Conservation (phyloP, 2,888 invertebrate species). For the Epistrophe grossulariae region DNA sequence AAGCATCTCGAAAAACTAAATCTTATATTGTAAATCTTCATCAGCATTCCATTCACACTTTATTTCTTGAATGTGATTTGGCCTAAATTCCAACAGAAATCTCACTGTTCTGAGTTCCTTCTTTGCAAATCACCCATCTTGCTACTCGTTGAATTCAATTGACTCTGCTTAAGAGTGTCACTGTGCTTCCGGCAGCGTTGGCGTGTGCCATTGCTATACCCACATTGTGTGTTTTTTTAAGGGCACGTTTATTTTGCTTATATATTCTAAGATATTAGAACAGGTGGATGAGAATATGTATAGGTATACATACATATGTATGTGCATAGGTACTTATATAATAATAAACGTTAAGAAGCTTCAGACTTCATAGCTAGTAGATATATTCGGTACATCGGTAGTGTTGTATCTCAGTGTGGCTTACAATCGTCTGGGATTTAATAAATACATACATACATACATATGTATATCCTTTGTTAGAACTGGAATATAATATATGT, state of each 20-base stretch:
- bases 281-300: constrained; percentile 15
- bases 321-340: not conserved
- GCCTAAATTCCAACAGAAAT: constrained; percentile 51
- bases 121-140: constrained; percentile 45
- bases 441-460: not conserved
- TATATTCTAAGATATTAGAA: constrained; percentile 11
- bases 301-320: not conserved
- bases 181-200: constrained; percentile 29
- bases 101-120: constrained; percentile 4
- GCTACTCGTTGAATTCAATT: constrained; percentile 56
- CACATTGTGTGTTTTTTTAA: not conserved
- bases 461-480: constrained; percentile 11
- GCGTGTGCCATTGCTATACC: not conserved
- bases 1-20: not conserved
- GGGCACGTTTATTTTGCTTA: not conserved
- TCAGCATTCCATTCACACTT: constrained; percentile 56
- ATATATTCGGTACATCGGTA: not conserved
- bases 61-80: constrained; percentile 35
- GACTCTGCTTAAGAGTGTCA: constrained; percentile 48
- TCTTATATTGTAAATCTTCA: constrained; percentile 15
- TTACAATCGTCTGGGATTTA: constrained; percentile 2
- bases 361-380: not conserved
- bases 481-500: not conserved
- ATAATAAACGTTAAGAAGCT: not conserved
- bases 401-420: not conserved